Evolutionary conservation across 2,888 invertebrate genomes (phyloP), one percentile per base, ranked within the genome.

Genomic region (Crocallis elinguaria): DNA sequence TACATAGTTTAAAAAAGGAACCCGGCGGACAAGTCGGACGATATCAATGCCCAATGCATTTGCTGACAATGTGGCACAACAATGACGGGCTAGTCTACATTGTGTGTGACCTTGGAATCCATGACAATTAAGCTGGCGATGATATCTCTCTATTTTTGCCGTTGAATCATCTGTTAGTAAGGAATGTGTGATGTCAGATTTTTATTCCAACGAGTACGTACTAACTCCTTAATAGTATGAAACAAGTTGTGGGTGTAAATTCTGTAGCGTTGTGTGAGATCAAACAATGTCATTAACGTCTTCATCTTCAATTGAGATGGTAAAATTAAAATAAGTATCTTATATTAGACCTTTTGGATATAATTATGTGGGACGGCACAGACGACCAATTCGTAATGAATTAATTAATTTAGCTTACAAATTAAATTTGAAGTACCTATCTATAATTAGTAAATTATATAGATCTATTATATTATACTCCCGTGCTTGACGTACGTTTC

Each of bases 131-230:
- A 67, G 67, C 73, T 74, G 53, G 74, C 64, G 66, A 71, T 75
- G 69, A 69, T 75, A 73, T 74, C 73, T 69, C 60, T 76, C 68
- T 78, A 77, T 77, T 77, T 79, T 73, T 71, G 69, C 66, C 41
- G 70, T 75, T 77, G 81, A 77, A 73, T 81, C 79, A 77, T 74
- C 52, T 66, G 60, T 63, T 71, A 41, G 42, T 67, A 72, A 72
- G 65, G 73, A 72, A 73, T 75, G 66, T 65, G 69, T 82, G 78
- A 82, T 76, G 77, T 81, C 81, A 79, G 71, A 68, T 74, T 75
- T 75, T 71, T 67, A 69, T 66, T 62, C 64, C 57, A 12, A 33
- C 35, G 1, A 12, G 29, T 27, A 37, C 3, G 17, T 16, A 36
- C 5, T 16, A 21, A 37, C 37, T 38, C 37, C 33, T 8, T 35